Conservation (phyloP, 2,888 invertebrate species). For the Polymixis lichenea region DNA sequence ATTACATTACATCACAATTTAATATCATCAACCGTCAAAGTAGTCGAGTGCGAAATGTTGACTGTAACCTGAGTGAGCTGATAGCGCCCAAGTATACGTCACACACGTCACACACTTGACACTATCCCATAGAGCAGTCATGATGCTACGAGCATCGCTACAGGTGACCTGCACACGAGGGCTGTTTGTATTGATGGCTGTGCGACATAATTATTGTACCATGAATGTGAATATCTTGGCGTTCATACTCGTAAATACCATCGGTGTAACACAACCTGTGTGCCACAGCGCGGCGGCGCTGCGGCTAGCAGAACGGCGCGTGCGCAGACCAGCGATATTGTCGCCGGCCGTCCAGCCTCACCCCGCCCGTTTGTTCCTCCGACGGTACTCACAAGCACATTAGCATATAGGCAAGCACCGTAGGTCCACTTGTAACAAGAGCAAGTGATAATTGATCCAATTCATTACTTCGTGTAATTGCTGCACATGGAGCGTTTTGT, state of each 20-base stretch:
- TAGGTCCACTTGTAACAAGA: not conserved
- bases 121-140: not conserved
- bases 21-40: not conserved
- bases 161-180: no score
- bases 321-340: conserved; percentile 25
- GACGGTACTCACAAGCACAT: conserved; percentile 12
- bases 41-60: not conserved
- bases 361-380: not conserved
- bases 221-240: not conserved
- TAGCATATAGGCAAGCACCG: not conserved
- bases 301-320: not conserved
- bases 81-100: not conserved
- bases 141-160: not conserved
- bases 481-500: not conserved
- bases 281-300: not conserved
- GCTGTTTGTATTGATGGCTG: not conserved
- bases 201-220: not conserved
- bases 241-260: not conserved
- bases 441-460: not conserved
- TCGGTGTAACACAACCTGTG: not conserved
- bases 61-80: not conserved
- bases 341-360: conserved; percentile 24
- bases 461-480: not conserved
- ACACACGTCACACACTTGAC: not conserved
- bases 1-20: not conserved